Conservation (phyloP, 2,888 invertebrate genomes). For the Chrysolina americana region DNA sequence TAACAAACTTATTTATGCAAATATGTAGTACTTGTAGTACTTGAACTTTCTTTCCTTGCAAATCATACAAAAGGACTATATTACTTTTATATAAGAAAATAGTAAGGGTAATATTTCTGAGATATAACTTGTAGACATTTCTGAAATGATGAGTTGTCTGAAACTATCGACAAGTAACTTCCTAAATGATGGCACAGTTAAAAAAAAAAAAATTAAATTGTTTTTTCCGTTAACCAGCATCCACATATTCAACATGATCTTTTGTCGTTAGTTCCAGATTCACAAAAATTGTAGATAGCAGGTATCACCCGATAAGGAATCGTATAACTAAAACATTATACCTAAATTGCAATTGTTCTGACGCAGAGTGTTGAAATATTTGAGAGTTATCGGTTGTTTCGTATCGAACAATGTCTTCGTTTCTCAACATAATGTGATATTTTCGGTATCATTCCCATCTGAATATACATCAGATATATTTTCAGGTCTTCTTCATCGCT, state of each 20-base stretch:
- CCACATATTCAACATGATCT: not conserved
- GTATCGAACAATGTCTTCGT: not conserved
- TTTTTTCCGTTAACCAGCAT: too few relatives aligned
- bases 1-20: too few relatives aligned
- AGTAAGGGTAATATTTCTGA: too few relatives aligned
- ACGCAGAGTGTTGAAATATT: not conserved
- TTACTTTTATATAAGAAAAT: too few relatives aligned
- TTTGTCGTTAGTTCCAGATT: slow-evolving; percentile 21
- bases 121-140: too few relatives aligned
- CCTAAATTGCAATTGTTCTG: slow-evolving; percentile 10
- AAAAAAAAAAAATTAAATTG: too few relatives aligned
- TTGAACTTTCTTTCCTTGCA: too few relatives aligned
- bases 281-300: not conserved
- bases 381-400: not conserved
- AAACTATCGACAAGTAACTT: too few relatives aligned
- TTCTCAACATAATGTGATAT: not conserved
- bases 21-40: too few relatives aligned
- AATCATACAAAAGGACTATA: too few relatives aligned
- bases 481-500: not conserved
- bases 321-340: slow-evolving; percentile 46
- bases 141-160: too few relatives aligned
- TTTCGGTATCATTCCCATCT: not conserved
- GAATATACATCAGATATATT: not conserved
- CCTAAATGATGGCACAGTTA: too few relatives aligned
- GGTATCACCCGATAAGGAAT: slow-evolving; percentile 7